Base-by-base conservation (phyloP, 1,140 invertebrate species). In the Zelostemma sp. region DNA sequence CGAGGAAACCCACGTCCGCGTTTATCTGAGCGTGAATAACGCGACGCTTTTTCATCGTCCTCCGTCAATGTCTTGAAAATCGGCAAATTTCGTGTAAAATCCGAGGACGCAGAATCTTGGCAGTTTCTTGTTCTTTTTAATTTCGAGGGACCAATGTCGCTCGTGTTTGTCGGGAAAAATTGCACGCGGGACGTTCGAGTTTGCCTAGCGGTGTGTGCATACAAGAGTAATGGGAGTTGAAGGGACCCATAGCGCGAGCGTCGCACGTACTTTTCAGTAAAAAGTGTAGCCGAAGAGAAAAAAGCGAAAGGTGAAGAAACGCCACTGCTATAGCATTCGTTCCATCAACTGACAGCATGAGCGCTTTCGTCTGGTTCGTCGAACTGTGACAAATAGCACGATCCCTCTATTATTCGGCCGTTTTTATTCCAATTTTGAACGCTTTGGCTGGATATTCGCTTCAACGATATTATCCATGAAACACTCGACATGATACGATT, bases 381-480 rank as follows among this genome's bases (percentile, higher is more conserved):
- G 38, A 62, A 31, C 58, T 71, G 61, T 75, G 65, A 71, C 70
- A 73, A 75, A 75, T 73, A 64, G 43, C 68, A 59, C 58, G 68
- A 65, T 75, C 56, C 35, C 28, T 12, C 59, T 60, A 69, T 62
- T 66, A 58, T 62, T 48, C 63, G 14, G 54, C 16, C 50, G 46
- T 73, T 73, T 68, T 70, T 65, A 31, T 56, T 50, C 51, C 31
- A 59, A 58, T 65, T 63, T 66, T 60, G 56, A 50, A 64, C 49
- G 49, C 46, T 47, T 48, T 33, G 28, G 28, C 15, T 28, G 63
- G 56, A 65, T 65, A 68, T 65, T 47, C 67, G 68, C 60, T 68
- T 56, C 21, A 51, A 41, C 56, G 64, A 70, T 58, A 54, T 51
- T 56, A 56, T 47, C 48, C 41, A 49, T 43, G 40, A 64, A 56